Evolutionary conservation across 2,113 vertebrate genomes (phyloP).

Genomic region (Neolamprologus brichardi): DNA sequence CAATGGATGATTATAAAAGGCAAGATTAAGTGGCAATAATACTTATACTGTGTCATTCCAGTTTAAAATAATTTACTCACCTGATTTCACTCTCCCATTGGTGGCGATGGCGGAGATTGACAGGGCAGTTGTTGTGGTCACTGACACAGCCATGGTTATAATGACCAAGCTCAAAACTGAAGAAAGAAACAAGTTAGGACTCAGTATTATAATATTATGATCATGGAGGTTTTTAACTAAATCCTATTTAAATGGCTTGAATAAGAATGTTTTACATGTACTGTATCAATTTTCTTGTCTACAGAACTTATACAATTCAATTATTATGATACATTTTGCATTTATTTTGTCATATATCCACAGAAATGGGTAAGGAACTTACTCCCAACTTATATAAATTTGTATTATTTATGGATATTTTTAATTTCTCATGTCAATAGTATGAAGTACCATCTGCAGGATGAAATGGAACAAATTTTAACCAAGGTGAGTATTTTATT

Average conservation of each 20-base stretch:
- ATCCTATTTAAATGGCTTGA: not conserved
- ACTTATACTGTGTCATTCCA: not conserved
- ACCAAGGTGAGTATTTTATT: not conserved
- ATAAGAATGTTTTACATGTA: not conserved
- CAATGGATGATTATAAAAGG: not conserved
- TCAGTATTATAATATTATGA: not conserved
- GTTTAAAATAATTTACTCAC: not conserved
- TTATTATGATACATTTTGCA: not conserved
- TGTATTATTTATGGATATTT: not conserved
- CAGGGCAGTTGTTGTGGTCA: not conserved
- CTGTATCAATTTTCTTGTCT: not conserved
- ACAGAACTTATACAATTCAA: not conserved
- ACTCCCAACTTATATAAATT: not conserved
- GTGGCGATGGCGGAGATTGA: not conserved
- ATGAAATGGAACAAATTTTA: not conserved
- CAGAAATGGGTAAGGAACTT: not conserved
- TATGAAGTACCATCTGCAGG: not conserved
- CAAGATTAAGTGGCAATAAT: not conserved
- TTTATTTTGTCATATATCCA: not conserved
- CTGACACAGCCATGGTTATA: not conserved
- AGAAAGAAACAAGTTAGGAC: not conserved
- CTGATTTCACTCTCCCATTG: not conserved
- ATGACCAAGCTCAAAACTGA: not conserved
- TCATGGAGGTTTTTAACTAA: not conserved
- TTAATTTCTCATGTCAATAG: rapidly evolving